Evolutionary conservation across 2,113 vertebrate genomes (phyloP).

Genomic region (Cyanoliseus patagonus): DNA sequence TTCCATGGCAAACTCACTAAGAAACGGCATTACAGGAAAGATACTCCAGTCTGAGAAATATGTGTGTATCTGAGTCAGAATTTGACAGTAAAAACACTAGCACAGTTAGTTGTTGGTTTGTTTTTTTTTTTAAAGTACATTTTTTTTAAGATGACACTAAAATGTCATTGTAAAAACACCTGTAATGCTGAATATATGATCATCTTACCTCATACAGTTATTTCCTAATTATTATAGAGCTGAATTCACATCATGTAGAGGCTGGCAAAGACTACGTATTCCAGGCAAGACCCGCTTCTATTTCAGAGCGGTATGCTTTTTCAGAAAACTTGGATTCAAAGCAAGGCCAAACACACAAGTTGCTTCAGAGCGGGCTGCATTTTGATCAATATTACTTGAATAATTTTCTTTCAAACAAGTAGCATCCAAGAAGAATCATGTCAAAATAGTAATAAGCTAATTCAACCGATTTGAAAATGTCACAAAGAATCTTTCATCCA

Average conservation of each 20-base stretch:
- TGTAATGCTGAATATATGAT: constrained; percentile 7
- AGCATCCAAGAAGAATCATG: background rate
- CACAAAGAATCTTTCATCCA: background rate
- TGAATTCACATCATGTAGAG: background rate
- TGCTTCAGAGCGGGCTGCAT: background rate
- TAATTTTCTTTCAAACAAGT: background rate
- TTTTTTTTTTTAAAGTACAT: background rate
- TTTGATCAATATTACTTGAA: background rate
- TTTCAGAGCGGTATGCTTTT: background rate
- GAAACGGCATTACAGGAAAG: background rate
- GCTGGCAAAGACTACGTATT: background rate
- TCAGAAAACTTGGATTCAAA: constrained; percentile 7
- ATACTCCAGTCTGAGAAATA: background rate
- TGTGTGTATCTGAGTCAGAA: background rate
- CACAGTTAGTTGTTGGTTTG: background rate
- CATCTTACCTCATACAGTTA: constrained; percentile 27
- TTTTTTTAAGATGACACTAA: constrained; percentile 11
- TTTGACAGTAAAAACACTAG: background rate
- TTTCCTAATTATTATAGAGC: background rate
- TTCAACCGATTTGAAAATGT: background rate
- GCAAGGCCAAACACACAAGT: background rate
- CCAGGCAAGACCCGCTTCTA: background rate
- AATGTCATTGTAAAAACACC: background rate
- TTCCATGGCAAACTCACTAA: constrained; percentile 4
- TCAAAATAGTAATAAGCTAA: background rate